Evolutionary conservation across 2,113 vertebrate species (phyloP), one percentile per base, ranked within the genome.

Genomic region (Chaenocephalus aceratus): DNA sequence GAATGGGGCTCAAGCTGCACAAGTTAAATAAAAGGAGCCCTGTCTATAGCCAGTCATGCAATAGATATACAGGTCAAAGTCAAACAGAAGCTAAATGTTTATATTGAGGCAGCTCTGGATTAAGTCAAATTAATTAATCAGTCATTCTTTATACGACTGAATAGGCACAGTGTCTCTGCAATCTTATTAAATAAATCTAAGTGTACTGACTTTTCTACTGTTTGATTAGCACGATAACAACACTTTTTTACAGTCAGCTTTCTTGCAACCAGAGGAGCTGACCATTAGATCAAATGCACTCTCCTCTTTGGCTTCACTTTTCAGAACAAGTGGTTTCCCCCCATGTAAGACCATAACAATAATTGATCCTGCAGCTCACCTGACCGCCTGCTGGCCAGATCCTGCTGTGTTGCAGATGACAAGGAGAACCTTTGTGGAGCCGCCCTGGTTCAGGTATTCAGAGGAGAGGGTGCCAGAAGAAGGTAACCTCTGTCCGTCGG

Each of bases 401-500:
- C 96, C 96, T 0, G 91, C 93, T 0, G 95, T 89, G 91, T 97
- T 97, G 88, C 97, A 98, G 86, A 98, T 89, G 81, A 99, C 95
- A 34, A 99, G 94, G 23, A 96, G 89, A 76, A 98, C 81, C 90
- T 94, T 96, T 34, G 85, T 64, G 16, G 92, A 83, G 1, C 80
- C 61, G 0, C 87, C 87, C 5, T 94, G 91, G 80, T 95, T 95
- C 82, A 95, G 92, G 84, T 94, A 93, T 72, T 97, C 96, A 0
- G 95, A 95, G 67, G 96, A 97, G 61, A 92, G 73, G 49, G 95
- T 89, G 0, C 91, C 84, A 0, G 93, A 90, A 3, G 93, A 83
- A 4, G 85, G 82, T 23, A 92, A 82, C 68, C 76, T 92, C 41
- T 89, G 94, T 48, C 90, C 93, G 13, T 94, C 93, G 0, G 84